Evolutionary conservation across 2,113 vertebrate genomes (phyloP).

Genomic region (Amazona guildingii): DNA sequence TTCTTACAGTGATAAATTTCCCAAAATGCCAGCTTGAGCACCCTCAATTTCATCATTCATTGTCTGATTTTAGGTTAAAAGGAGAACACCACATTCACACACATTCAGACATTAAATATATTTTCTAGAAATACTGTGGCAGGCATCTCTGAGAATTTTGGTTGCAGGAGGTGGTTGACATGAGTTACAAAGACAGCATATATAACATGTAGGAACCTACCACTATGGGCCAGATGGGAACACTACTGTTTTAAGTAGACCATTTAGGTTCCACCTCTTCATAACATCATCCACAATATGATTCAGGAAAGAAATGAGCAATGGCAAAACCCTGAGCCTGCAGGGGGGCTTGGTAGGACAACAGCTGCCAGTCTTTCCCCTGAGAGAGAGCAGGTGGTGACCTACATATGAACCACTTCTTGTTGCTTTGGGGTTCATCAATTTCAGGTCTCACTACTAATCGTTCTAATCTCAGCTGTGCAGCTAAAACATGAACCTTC

Average conservation of each 20-base stretch:
- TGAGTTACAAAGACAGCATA: not conserved
- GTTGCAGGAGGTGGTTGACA: not conserved
- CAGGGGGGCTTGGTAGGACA: not conserved
- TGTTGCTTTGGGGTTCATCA: not conserved
- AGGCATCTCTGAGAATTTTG: not conserved
- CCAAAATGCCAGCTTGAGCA: not conserved
- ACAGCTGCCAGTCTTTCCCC: not conserved
- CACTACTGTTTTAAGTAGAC: not conserved
- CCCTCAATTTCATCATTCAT: not conserved
- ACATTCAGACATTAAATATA: not conserved
- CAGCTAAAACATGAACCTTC: not conserved
- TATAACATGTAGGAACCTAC: not conserved
- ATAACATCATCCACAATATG: not conserved
- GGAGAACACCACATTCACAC: not conserved
- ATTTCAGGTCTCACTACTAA: not conserved
- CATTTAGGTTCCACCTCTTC: not conserved
- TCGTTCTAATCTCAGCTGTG: not conserved
- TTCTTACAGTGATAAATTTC: not conserved
- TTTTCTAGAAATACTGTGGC: not conserved
- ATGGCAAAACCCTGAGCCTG: not conserved
- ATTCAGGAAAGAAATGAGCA: not conserved
- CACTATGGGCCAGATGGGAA: not conserved
- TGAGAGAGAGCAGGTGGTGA: slow-evolving; percentile 21
- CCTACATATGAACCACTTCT: not conserved
- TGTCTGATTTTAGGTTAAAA: not conserved